Percentiles rank a stretch among this genome's conserved stretches.
phyloP scores from a whole-genome alignment of 2,113 vertebrate genomes.

The Microcebus lehilahytsara region DNA sequence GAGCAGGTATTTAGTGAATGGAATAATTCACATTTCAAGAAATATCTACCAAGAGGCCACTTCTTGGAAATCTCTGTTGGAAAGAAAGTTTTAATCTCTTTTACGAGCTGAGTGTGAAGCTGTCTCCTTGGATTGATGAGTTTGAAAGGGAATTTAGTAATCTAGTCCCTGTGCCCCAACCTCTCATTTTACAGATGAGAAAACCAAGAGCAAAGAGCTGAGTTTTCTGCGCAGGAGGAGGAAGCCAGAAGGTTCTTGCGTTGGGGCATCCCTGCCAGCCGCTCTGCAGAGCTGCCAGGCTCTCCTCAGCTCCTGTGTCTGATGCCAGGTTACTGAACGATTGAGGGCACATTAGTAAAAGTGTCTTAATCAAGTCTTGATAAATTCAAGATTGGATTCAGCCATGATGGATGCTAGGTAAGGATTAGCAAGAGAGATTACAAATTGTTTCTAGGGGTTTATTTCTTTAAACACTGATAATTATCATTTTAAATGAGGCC shows the following conservation, averaged over 20 bases:
- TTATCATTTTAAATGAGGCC: background rate
- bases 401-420: background rate
- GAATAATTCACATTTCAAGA: background rate
- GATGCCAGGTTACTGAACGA: slow-evolving; percentile 33
- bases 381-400: slow-evolving; percentile 34
- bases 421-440: background rate
- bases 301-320: background rate
- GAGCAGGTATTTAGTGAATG: background rate
- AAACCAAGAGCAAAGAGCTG: background rate
- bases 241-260: background rate
- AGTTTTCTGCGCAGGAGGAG: background rate
- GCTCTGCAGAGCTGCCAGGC: background rate
- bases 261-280: background rate
- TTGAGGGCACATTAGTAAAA: background rate
- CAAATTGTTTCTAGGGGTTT: background rate
- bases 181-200: background rate
- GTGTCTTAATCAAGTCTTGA: background rate
- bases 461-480: background rate
- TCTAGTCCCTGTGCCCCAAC: background rate
- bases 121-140: background rate
- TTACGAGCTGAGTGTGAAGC: background rate
- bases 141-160: background rate
- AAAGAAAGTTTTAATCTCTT: background rate
- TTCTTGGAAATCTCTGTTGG: slow-evolving; percentile 3
- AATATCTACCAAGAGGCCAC: background rate